Conservation (phyloP, 2,797 vertebrate genomes). For the Ptychadena robeensis region DNA sequence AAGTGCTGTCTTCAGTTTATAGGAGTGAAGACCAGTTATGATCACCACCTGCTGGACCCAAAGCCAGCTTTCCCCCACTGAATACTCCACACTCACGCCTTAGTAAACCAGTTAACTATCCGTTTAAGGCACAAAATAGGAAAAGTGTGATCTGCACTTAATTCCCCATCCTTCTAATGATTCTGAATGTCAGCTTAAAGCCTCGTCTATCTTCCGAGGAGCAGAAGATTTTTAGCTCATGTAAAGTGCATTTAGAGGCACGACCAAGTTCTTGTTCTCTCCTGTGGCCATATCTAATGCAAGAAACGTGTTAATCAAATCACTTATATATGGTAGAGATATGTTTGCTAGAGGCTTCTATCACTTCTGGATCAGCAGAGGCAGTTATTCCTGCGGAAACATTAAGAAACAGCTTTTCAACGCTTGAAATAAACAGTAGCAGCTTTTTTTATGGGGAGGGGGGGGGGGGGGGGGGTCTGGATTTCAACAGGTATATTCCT, state of each 20-base stretch:
- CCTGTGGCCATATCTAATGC: slow-evolving; percentile 55
- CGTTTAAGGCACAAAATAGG: slow-evolving; percentile 39
- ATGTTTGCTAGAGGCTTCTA: slow-evolving; percentile 57
- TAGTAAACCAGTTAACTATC: not conserved
- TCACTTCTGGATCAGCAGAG: slow-evolving; percentile 54
- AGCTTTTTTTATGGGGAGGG: slow-evolving; percentile 21
- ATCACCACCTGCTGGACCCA: not conserved
- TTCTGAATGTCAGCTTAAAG: slow-evolving; percentile 42
- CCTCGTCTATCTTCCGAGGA: slow-evolving; percentile 8
- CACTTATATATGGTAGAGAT: slow-evolving; percentile 45
- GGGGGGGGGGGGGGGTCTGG: too few relatives aligned
- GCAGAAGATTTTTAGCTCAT: slow-evolving; percentile 44
- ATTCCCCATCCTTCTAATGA: slow-evolving; percentile 40
- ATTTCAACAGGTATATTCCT: not conserved
- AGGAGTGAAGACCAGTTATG: not conserved
- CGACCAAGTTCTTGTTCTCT: slow-evolving; percentile 43
- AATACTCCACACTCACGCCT: not conserved
- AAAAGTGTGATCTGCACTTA: slow-evolving; percentile 43
- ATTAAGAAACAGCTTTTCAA: not conserved
- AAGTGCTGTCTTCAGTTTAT: not conserved
- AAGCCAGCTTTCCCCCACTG: not conserved
- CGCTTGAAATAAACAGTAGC: not conserved
- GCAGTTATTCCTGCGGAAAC: not conserved
- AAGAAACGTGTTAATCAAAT: slow-evolving; percentile 61
- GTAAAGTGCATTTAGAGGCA: slow-evolving; percentile 52